A percentile compares a stretch with the other conserved stretches of the same genome.
Evolutionary conservation across 1,140 invertebrate species (phyloP).

Genomic region (Rhagoletis zephyria): DNA sequence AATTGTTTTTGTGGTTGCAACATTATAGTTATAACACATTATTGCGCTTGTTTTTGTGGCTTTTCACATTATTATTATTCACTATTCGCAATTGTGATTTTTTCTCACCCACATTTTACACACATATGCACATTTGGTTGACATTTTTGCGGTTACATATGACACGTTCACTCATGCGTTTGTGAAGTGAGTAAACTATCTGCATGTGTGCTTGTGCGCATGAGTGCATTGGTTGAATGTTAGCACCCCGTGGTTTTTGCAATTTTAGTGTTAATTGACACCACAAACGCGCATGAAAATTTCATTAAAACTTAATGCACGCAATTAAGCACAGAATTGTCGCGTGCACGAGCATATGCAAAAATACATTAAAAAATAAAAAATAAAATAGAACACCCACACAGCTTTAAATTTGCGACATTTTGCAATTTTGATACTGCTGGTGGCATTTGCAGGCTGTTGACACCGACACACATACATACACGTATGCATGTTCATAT

Average conservation of each 20-base stretch:
- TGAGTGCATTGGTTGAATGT: not conserved
- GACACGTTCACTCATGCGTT: slow-evolving; percentile 22
- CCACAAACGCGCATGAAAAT: slow-evolving; percentile 50
- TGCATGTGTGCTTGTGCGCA: not conserved
- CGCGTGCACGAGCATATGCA: not conserved
- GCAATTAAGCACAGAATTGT: slow-evolving; percentile 51
- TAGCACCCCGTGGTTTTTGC: slow-evolving; percentile 30
- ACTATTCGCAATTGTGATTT: not conserved
- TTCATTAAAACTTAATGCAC: slow-evolving; percentile 52
- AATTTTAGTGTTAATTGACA: slow-evolving; percentile 51
- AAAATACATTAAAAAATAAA: not conserved
- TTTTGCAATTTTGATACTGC: slow-evolving; percentile 1
- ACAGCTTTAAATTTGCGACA: not conserved
- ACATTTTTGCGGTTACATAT: slow-evolving; percentile 41
- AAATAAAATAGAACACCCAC: no score
- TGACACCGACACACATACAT: not conserved
- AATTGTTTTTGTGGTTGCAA: slow-evolving; percentile 43
- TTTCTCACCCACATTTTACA: not conserved
- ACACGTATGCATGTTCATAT: no score
- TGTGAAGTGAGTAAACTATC: not conserved
- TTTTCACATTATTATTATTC: slow-evolving; percentile 47
- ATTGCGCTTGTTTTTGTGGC: slow-evolving; percentile 39
- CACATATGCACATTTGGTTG: not conserved
- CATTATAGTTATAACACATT: slow-evolving; percentile 6
- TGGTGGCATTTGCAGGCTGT: not conserved